Base-by-base conservation (phyloP, 2,797 vertebrate genomes). In the Discoglossus pictus region DNA sequence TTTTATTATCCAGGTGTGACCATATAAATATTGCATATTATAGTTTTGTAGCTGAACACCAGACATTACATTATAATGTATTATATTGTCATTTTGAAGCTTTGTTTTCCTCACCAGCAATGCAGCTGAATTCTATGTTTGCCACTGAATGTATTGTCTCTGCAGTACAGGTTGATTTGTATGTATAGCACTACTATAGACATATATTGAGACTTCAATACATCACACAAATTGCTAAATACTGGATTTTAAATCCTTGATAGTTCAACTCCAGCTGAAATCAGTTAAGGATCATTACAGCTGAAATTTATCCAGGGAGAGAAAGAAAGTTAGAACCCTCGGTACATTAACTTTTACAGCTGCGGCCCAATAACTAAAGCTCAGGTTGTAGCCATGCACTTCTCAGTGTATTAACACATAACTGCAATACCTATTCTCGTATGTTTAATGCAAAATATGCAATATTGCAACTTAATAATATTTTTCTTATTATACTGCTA, bases 281-380 rank as follows among this genome's bases (percentile, higher is more conserved):
- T 91, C 88, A 89, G 88, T 89, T 80, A 90, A 89, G 91, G 88
- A 88, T 93, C 90, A 91, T 93, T 95, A 92, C 82, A 84, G 86
- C 73, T 70, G 70, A 79, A 89, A 91, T 88, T 83, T 77, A 73
- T 88, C 87, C 90, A 88, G 78, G 89, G 85, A 90, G 88, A 86
- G 78, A 80, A 84, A 82, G 78, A 87, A 83, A 88, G 88, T 86
- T 63, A 80, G 84, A 80, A 90, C 86, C 87, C 87, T 85, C 90
- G 90, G 79, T 88, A 92, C 92, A 92, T 94, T 95, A 92, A 92
- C 86, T 93, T 93, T 87, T 90, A 89, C 59, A 78, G 87, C 88
- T 86, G 79, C 87, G 89, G 89, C 85, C 87, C 74, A 76, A 88
- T 93, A 93, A 93, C 94, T 94, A 92, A 89, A 89, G 82, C 86